phyloP scores from a whole-genome alignment of 2,888 invertebrate genomes.

The Microchrysa polita region DNA sequence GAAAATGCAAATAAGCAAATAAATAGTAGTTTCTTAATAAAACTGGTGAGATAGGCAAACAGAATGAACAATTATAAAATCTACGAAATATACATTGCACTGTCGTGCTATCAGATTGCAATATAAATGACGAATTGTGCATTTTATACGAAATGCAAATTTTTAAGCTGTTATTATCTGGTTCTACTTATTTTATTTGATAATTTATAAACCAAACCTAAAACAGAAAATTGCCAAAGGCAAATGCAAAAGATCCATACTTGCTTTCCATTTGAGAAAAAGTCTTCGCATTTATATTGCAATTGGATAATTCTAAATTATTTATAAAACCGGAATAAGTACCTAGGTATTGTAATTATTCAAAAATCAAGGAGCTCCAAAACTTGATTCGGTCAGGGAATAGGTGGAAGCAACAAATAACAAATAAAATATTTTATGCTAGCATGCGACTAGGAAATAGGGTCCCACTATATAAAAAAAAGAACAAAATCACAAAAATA shows the following conservation, averaged over 20 bases:
- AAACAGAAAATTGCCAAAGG: too few relatives aligned
- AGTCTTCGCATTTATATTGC: conserved; percentile 35
- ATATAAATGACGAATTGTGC: too few relatives aligned
- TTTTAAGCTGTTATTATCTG: too few relatives aligned
- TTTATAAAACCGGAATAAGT: conserved; percentile 28
- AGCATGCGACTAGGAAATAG: conserved; percentile 35
- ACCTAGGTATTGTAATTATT: conserved; percentile 20
- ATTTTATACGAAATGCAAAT: too few relatives aligned
- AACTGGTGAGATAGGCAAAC: not conserved
- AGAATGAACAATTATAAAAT: too few relatives aligned
- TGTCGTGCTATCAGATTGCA: too few relatives aligned
- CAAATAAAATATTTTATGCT: conserved; percentile 20
- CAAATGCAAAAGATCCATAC: too few relatives aligned
- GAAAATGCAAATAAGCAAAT: not conserved
- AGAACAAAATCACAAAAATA: conserved; percentile 21
- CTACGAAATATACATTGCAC: too few relatives aligned
- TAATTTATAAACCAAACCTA: too few relatives aligned
- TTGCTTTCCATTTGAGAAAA: conserved; percentile 7
- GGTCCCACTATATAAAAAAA: not conserved
- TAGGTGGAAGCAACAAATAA: not conserved
- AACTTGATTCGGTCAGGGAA: too few relatives aligned
- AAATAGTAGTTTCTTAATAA: conserved; percentile 9
- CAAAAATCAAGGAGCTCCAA: too few relatives aligned
- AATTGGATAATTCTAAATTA: conserved; percentile 6
- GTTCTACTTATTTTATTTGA: too few relatives aligned